Base-by-base conservation (phyloP, 92 coral and sea anemone species). In the Parazoanthus atlanticus region DNA sequence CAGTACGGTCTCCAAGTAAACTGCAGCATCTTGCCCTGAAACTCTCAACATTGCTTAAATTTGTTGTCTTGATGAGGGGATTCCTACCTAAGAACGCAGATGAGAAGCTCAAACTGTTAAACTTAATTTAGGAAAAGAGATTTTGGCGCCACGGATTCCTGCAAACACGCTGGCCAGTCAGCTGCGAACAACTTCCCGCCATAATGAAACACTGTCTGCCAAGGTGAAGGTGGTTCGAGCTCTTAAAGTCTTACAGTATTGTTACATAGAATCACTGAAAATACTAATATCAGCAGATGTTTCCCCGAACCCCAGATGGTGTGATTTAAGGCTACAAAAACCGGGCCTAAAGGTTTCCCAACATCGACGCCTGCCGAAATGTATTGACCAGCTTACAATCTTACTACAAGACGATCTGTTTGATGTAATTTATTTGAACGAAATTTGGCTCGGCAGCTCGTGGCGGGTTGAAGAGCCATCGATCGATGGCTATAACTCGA, bases 201-300 rank as follows among this genome's bases (percentile, higher is more conserved):
- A 28, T 71, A 71, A 71, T 69, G 74, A 69, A 69, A 69, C 74
- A 69, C 74, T 69, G 74, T 32, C 74, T n/a, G 74, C 74, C 33
- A 69, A 32, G 25, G 74, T 69, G 33, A 5, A 69, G 25, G 74
- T 6, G 74, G 74, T 69, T 69, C 31, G 74, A 15, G 31, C 74
- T 69, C 74, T 26, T 69, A 83, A 74, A 66, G 49, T 83, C 38
- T 26, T 83, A 15, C 87, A 83, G 47, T 83, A 83, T 29, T 61
- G 28, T 73, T 25, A 13, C 25, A 82, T 82, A 58, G 86, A 76
- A 58, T 82, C 54, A 40, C 85, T 81, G 76, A 66, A 2, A 61
- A 85, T 85, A 85, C 64, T 69, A 36, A 23, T 85, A 85, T 85
- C 88, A 36, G 79, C 80, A 21, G 88, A 85, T 85, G 88, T 85